Conservation (phyloP, 2,888 invertebrate genomes). For the Dasysyrphus albostriatus region DNA sequence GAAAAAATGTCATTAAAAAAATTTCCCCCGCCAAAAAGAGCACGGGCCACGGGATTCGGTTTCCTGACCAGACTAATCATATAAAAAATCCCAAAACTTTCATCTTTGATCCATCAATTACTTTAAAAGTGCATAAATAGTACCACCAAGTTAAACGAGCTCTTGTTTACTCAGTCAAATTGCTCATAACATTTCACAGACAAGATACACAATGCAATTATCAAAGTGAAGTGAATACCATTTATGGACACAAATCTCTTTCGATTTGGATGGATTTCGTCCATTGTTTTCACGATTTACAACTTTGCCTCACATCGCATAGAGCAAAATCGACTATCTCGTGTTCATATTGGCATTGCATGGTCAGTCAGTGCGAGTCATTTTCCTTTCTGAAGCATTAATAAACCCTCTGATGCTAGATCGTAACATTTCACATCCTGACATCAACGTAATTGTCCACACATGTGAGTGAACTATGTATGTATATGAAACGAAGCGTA, state of each 20-base stretch:
- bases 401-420: constrained; percentile 30
- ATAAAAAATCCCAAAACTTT: too few relatives aligned
- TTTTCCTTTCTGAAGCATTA: constrained; percentile 42
- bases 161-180: not conserved
- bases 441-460: constrained; percentile 51
- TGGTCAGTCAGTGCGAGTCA: not conserved
- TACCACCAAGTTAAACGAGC: not conserved
- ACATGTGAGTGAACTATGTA: constrained; percentile 39
- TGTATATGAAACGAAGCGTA: constrained; percentile 2
- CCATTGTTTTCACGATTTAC: constrained; percentile 26
- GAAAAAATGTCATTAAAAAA: too few relatives aligned
- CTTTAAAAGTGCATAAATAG: too few relatives aligned
- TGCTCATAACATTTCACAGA: not conserved
- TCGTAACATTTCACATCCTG: constrained; percentile 33
- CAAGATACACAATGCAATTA: constrained; percentile 19
- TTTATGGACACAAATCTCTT: constrained; percentile 31
- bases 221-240: constrained; percentile 45
- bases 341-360: not conserved
- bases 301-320: not conserved
- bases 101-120: too few relatives aligned
- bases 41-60: too few relatives aligned
- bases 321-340: not conserved
- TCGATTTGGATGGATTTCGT: constrained; percentile 34
- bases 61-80: too few relatives aligned
- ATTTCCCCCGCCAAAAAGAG: too few relatives aligned